Percentiles rank a stretch among this genome's conserved stretches.
Evolutionary conservation across 1,140 invertebrate species (phyloP).

Genomic region (Dinoponera quadriceps): DNA sequence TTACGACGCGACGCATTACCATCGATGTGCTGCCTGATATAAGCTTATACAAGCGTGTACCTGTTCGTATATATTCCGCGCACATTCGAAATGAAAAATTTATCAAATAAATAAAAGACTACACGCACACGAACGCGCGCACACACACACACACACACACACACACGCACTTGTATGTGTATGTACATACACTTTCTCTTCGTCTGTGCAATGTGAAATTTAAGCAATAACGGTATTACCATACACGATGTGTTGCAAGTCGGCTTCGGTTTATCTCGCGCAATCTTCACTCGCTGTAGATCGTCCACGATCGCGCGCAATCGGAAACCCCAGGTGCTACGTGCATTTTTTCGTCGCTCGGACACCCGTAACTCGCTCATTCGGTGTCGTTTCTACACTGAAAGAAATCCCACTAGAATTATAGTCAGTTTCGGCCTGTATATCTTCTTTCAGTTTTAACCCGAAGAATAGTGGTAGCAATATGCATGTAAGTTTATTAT

Average conservation of each 20-base stretch:
- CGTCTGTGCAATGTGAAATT: neutral
- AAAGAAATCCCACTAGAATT: too few relatives aligned
- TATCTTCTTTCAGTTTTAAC: too few relatives aligned
- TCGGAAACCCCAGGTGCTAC: neutral
- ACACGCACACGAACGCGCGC: too few relatives aligned
- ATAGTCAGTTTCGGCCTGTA: too few relatives aligned
- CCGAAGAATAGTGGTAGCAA: too few relatives aligned
- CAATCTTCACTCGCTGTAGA: neutral
- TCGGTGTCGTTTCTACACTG: too few relatives aligned
- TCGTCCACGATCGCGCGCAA: neutral
- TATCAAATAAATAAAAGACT: neutral
- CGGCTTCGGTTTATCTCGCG: neutral
- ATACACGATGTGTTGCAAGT: neutral
- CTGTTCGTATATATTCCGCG: neutral
- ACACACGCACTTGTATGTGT: too few relatives aligned
- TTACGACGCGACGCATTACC: neutral
- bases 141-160: too few relatives aligned
- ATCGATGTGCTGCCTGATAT: neutral
- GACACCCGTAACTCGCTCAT: neutral
- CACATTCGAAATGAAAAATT: neutral
- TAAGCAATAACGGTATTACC: neutral
- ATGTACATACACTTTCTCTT: too few relatives aligned
- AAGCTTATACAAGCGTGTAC: neutral
- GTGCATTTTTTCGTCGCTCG: neutral
- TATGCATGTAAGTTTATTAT: too few relatives aligned